phyloP scores from a whole-genome alignment of 2,888 invertebrate genomes.

The Caenorhabditis plicata region DNA sequence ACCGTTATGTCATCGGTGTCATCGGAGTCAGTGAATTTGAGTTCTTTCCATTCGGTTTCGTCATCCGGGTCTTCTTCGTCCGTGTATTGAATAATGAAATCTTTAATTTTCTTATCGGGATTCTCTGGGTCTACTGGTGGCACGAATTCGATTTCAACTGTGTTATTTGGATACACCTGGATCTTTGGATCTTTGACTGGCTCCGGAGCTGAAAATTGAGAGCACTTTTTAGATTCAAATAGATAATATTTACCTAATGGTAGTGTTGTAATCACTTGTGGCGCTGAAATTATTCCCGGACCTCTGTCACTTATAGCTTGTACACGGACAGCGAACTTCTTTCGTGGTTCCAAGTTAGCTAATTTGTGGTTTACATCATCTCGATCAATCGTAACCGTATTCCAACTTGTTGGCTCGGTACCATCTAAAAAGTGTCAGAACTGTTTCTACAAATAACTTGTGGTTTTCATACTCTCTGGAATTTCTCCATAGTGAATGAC shows the following conservation, averaged over 20 bases:
- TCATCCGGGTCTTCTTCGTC: slow-evolving; percentile 58
- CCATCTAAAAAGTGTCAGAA: slow-evolving; percentile 23
- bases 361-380: slow-evolving; percentile 53
- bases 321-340: slow-evolving; percentile 55
- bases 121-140: slow-evolving; percentile 60
- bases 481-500: slow-evolving; percentile 61
- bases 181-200: slow-evolving; percentile 29
- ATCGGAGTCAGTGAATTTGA: slow-evolving; percentile 55
- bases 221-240: background rate
- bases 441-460: background rate
- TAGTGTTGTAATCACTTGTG: slow-evolving; percentile 53
- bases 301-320: slow-evolving; percentile 64
- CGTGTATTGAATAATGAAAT: slow-evolving; percentile 61
- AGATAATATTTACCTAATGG: slow-evolving; percentile 38
- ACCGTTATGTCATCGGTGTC: slow-evolving; percentile 40
- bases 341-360: slow-evolving; percentile 55
- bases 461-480: slow-evolving; percentile 40
- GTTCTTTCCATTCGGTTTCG: slow-evolving; percentile 62
- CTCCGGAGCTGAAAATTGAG: slow-evolving; percentile 45
- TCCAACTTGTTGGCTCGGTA: slow-evolving; percentile 56
- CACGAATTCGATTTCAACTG: slow-evolving; percentile 52
- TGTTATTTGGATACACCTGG: slow-evolving; percentile 60
- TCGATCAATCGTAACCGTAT: slow-evolving; percentile 46
- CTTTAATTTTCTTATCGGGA: slow-evolving; percentile 51
- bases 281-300: slow-evolving; percentile 59